These are phyloP conservation scores for Diglossa cyanea DNA, from an alignment of 2,797 vertebrate genomes.

Conservation along the genomic window DNA sequence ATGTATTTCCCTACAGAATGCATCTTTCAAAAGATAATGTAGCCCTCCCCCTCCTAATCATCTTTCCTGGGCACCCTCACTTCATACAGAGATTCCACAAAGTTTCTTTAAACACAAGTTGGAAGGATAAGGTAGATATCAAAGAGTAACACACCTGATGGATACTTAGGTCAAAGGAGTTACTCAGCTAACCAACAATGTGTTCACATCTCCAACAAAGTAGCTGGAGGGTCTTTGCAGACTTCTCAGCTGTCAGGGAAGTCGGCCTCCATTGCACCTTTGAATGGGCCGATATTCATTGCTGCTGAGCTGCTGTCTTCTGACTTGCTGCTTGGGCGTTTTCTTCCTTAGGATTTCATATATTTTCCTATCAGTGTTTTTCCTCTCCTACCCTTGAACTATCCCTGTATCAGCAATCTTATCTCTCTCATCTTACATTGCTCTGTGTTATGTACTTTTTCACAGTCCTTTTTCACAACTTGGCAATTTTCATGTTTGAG, in stretches of 20 bases:
- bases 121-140: not conserved
- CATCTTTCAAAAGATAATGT: not conserved
- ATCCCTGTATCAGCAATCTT: not conserved
- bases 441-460: not conserved
- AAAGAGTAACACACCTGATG: not conserved
- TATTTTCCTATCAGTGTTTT: not conserved
- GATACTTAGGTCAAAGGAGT: not conserved
- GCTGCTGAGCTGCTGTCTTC: not conserved
- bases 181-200: not conserved
- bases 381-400: not conserved
- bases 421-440: not conserved
- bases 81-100: not conserved
- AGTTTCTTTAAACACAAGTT: not conserved
- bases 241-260: not conserved
- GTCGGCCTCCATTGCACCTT: rapidly evolving
- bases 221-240: not conserved
- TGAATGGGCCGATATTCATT: not conserved
- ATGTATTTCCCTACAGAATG: not conserved
- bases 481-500: not conserved
- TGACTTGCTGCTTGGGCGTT: not conserved
- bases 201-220: not conserved
- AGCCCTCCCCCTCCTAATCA: not conserved
- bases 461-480: not conserved
- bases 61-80: not conserved
- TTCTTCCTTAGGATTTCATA: not conserved